Evolutionary conservation across 2,888 invertebrate genomes (phyloP), one percentile per base, ranked within the genome.

Genomic region (Agrilus biguttatus): DNA sequence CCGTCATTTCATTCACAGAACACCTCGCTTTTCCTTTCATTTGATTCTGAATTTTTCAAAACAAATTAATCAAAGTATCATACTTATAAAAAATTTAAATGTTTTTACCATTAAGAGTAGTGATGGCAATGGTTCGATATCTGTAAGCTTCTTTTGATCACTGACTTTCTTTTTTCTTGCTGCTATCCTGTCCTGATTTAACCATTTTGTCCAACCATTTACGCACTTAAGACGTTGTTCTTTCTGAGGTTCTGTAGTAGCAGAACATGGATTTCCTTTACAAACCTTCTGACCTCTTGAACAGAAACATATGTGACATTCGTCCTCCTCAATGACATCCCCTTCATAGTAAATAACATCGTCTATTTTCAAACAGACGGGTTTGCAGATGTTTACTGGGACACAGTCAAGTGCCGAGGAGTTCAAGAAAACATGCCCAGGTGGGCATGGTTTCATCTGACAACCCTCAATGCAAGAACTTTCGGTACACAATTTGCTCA

Each of bases 391-490:
- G 1, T 75, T 71, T 41, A 77, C 75, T 0, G 86, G 81, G 5
- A 91, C 78, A 58, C 92, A 92, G 33, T 82, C 78, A 0, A 66
- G 64, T 36, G 77, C 74, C 0, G 76, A 75, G 12, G 73, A 69
- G 62, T 87, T 88, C 39, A 72, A 68, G 61, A 82, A 85, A 0
- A 91, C 79, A 49, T 80, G 71, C 33, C 80, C 86, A 28, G 75
- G 71, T 0, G 80, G 75, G 51, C 92, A 92, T 4, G 74, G 65
- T 54, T 83, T 81, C 1, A 80, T 75, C 46, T 77, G 73, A 60
- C 91, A 92, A 1, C 90, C 89, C 70, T 90, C 90, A 10, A 89
- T 72, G 51, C 89, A 89, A 4, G 75, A 71, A 49, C 88, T 89
- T 37, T 78, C 74, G 36, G 74, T 71, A 56, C 88, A 89, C 51